Evolutionary conservation across 2,888 invertebrate genomes (phyloP).

Genomic region (Drosophila flavopinicola): DNA sequence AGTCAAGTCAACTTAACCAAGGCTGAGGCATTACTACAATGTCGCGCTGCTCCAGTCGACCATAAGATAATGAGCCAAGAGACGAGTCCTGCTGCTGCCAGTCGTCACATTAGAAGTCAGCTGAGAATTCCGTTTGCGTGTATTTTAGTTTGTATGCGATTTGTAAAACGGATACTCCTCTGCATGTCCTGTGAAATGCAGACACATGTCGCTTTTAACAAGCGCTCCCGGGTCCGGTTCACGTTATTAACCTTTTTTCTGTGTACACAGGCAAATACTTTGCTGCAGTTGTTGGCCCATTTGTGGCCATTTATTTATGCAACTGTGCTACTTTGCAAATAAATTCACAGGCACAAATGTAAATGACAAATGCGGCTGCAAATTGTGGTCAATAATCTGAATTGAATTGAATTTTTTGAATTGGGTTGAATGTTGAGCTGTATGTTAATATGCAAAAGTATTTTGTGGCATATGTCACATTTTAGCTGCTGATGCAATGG

Average conservation of each 20-base stretch:
- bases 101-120: constrained; percentile 17
- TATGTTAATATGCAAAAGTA: constrained; percentile 10
- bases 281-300: constrained; percentile 25
- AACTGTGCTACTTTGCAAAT: constrained; percentile 14
- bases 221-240: constrained; percentile 21
- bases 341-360: constrained; percentile 24
- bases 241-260: constrained; percentile 27
- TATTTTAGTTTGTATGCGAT: constrained; percentile 45
- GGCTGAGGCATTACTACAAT: constrained; percentile 19
- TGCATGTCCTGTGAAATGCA: constrained; percentile 57
- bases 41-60: constrained; percentile 62
- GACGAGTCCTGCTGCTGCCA: constrained; percentile 18
- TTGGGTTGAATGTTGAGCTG: constrained; percentile 2
- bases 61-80: constrained; percentile 43
- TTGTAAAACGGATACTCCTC: constrained; percentile 64
- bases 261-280: constrained; percentile 24
- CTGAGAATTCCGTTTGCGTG: constrained; percentile 41
- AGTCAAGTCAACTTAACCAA: constrained; percentile 29
- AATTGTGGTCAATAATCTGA: constrained; percentile 23
- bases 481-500: background rate
- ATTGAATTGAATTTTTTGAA: background rate
- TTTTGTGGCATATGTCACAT: background rate
- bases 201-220: constrained; percentile 63
- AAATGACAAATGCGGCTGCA: constrained; percentile 1
- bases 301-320: constrained; percentile 24